Conservation (phyloP, 92 coral and sea anemone species). For the Montipora capitata region DNA sequence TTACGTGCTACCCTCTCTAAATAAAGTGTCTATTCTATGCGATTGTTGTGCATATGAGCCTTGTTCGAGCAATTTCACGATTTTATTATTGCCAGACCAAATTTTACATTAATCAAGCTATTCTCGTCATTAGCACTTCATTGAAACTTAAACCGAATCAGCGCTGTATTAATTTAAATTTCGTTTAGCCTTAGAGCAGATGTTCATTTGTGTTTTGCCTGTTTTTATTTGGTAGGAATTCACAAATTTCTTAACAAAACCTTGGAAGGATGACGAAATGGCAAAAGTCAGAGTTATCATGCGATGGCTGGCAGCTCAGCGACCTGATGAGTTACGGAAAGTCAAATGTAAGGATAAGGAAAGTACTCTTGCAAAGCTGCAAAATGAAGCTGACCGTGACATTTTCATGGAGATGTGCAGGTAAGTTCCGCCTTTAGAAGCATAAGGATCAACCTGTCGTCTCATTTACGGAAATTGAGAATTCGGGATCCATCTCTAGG, state of each 20-base stretch:
- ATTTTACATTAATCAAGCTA: too few species aligned
- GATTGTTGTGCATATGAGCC: too few species aligned
- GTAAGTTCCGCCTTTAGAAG: neutral
- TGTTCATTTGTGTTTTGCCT: neutral
- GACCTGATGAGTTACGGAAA: neutral
- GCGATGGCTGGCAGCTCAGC: slow-evolving; percentile 26
- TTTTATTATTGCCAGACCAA: too few species aligned
- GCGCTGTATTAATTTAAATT: too few species aligned
- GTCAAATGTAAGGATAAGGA: neutral
- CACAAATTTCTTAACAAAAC: slow-evolving; percentile 1
- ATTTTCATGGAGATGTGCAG: slow-evolving; percentile 10
- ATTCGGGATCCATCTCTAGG: too few species aligned
- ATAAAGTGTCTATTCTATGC: too few species aligned
- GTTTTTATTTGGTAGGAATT: neutral
- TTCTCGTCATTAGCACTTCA: too few species aligned
- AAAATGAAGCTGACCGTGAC: neutral
- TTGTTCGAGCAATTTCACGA: too few species aligned
- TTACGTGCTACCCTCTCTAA: too few species aligned
- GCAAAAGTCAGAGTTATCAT: slow-evolving; percentile 17
- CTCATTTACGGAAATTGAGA: too few species aligned
- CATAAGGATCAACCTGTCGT: neutral
- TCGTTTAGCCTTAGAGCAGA: neutral
- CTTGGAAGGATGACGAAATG: slow-evolving; percentile 20
- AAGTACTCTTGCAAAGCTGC: slow-evolving; percentile 22
- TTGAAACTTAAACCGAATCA: too few species aligned